phyloP scores from a whole-genome alignment of 2,113 vertebrate species.

The pig (Sus scrofa) region T2T-Sscrofa CM000822.6:79093501-79094000 shows the following conservation, averaged over 20 bases:
- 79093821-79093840: too few species aligned
- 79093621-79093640: not conserved
- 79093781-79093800: fast-evolving
- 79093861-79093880: not conserved
- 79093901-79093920: not conserved
- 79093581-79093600: not conserved
- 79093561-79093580: not conserved
- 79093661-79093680: not conserved
- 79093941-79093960: not conserved
- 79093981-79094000: not conserved
- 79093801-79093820: not conserved
- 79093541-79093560: not conserved
- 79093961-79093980: not conserved
- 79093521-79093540: not conserved
- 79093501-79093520: not conserved
- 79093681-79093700: not conserved
- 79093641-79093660: too few species aligned
- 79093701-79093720: fast-evolving
- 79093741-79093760: too few species aligned
- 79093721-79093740: not conserved
- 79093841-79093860: not conserved
- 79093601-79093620: not conserved
- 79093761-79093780: not conserved
- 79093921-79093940: not conserved
- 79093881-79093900: not conserved